phyloP scores from a whole-genome alignment of 2,797 vertebrate species.

The Lithobates pipiens region DNA sequence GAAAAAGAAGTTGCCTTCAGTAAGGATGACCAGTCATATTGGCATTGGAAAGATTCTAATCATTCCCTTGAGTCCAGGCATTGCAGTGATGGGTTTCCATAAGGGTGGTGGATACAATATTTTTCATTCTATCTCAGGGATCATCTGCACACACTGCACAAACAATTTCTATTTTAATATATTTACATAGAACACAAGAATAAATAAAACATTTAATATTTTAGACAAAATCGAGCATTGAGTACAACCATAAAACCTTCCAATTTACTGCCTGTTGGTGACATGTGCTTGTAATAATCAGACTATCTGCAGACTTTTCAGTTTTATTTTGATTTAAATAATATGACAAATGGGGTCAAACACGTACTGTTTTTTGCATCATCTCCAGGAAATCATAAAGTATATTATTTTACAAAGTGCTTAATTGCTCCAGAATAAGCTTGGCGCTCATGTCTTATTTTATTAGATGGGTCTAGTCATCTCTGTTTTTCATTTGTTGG shows the following conservation, averaged over 20 bases:
- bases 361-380: not conserved
- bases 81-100: too few species aligned
- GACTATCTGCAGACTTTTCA: not conserved
- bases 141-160: too few species aligned
- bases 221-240: not conserved
- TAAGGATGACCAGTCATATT: too few species aligned
- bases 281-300: not conserved
- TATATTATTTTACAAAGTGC: not conserved
- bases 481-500: not conserved
- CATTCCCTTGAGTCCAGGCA: too few species aligned
- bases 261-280: not conserved
- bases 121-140: not conserved
- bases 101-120: not conserved
- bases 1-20: too few species aligned
- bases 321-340: not conserved
- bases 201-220: not conserved
- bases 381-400: not conserved
- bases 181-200: not conserved
- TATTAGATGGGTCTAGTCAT: not conserved
- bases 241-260: not conserved
- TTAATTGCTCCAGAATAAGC: not conserved
- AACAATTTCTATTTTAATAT: not conserved
- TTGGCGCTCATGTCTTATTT: not conserved
- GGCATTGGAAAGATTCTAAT: too few species aligned
- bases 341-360: not conserved